A percentile compares a stretch with the other conserved stretches of the same genome.
Conservation (phyloP, 2,797 vertebrate species). For the Lindbergichthys nudifrons region DNA sequence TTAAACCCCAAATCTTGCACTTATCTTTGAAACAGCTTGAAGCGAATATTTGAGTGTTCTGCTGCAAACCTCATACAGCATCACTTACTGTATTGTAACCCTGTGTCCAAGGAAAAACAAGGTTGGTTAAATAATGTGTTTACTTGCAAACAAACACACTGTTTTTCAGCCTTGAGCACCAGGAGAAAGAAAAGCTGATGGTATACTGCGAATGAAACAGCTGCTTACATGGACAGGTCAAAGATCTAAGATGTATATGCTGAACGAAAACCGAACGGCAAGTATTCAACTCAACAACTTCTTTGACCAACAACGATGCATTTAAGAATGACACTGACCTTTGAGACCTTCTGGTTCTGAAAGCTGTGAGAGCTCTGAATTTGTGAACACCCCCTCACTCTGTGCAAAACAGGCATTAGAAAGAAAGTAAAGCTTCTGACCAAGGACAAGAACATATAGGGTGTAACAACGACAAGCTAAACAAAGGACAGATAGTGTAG, state of each 20-base stretch:
- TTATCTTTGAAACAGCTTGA: not conserved
- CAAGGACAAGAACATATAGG: slow-evolving; percentile 5
- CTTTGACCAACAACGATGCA: slow-evolving; percentile 12
- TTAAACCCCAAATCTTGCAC: too few species aligned
- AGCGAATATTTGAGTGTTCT: too few species aligned
- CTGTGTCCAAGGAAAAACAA: not conserved
- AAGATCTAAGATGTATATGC: slow-evolving; percentile 23
- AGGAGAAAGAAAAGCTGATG: not conserved
- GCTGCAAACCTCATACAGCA: not conserved
- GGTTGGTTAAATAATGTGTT: not conserved
- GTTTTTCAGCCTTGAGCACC: not conserved
- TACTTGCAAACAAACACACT: not conserved
- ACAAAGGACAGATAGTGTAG: slow-evolving; percentile 3
- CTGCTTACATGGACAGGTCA: slow-evolving; percentile 1
- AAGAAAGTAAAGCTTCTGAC: slow-evolving; percentile 26
- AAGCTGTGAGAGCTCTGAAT: slow-evolving; percentile 29
- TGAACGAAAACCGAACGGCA: slow-evolving; percentile 26
- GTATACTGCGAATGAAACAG: not conserved
- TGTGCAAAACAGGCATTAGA: slow-evolving; percentile 30
- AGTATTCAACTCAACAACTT: slow-evolving; percentile 4
- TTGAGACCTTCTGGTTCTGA: slow-evolving; percentile 15
- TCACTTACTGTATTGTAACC: not conserved
- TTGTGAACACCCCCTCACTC: slow-evolving; percentile 17
- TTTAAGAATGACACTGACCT: slow-evolving; percentile 38
- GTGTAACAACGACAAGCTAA: slow-evolving; percentile 11